These are phyloP conservation scores for Leucophora obtusa DNA, from an alignment of 2,888 invertebrate genomes.

Conservation along the genomic window DNA sequence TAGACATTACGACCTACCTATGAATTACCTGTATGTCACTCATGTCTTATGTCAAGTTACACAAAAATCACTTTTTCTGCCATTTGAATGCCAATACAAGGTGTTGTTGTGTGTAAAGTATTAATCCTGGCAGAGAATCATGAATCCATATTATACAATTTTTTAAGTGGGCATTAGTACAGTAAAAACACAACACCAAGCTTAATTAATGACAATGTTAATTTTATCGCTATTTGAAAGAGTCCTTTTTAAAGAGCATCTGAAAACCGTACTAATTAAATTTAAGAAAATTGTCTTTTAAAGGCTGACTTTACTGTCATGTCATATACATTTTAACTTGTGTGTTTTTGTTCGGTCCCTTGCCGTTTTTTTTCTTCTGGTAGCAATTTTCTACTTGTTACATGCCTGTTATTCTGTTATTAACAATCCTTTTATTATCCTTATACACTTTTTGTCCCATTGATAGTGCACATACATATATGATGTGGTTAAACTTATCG, in stretches of 20 bases:
- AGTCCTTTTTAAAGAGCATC: too few species aligned
- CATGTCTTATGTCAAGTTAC: constrained; percentile 46
- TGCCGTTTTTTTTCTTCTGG: neutral
- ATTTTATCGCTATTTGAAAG: too few species aligned
- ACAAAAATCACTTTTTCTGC: constrained; percentile 50
- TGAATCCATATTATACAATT: neutral
- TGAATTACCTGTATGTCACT: constrained; percentile 31
- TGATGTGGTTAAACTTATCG: neutral
- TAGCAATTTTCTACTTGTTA: constrained; percentile 41
- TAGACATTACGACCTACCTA: constrained; percentile 30
- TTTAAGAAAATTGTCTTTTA: too few species aligned
- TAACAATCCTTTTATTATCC: constrained; percentile 25
- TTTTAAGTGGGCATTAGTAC: too few species aligned
- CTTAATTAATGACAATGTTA: too few species aligned
- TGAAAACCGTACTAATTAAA: too few species aligned
- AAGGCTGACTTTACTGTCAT: neutral
- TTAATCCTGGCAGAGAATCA: constrained; percentile 17
- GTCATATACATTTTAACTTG: constrained; percentile 15
- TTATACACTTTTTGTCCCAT: neutral
- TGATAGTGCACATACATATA: neutral
- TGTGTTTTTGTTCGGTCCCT: neutral
- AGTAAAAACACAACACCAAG: too few species aligned
- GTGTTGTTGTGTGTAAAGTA: constrained; percentile 13
- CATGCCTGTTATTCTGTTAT: constrained; percentile 11
- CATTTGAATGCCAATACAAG: constrained; percentile 37